Conservation (phyloP, 2,888 invertebrate species). For the Sepioteuthis lessoniana region DNA sequence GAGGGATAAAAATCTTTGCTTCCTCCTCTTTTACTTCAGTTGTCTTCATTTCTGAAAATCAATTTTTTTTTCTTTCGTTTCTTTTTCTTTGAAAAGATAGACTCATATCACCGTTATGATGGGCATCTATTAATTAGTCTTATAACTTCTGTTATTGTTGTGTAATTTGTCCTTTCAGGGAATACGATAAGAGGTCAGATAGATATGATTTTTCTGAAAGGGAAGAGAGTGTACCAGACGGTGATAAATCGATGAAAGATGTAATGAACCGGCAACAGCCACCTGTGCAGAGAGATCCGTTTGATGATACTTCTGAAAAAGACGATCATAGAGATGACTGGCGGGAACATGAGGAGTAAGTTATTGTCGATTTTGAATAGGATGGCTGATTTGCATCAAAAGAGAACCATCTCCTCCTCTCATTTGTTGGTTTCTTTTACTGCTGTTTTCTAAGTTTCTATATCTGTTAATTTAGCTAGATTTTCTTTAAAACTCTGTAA, state of each 20-base stretch:
- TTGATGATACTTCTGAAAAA: conserved; percentile 68
- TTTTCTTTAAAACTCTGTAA: background rate
- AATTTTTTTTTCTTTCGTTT: background rate
- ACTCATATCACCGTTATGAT: background rate
- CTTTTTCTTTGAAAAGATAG: background rate
- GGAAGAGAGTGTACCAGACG: conserved; percentile 54
- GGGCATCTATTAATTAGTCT: background rate
- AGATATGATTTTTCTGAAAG: conserved; percentile 54
- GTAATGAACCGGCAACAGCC: conserved; percentile 52
- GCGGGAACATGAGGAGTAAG: conserved; percentile 47
- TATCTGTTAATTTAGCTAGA: background rate
- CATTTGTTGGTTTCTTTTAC: background rate
- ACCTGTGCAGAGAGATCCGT: conserved; percentile 69
- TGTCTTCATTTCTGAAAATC: background rate
- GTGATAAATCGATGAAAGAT: conserved; percentile 56
- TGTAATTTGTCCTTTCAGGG: conserved; percentile 52
- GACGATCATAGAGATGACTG: conserved; percentile 43
- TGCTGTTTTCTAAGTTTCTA: background rate
- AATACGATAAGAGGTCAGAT: conserved; percentile 56
- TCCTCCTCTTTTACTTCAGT: background rate
- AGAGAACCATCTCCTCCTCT: background rate
- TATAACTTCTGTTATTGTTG: background rate
- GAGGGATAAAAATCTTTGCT: too few species aligned
- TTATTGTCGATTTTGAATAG: conserved; percentile 42
- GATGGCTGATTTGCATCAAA: conserved; percentile 49